A percentile compares a stretch with the other conserved stretches of the same genome.
phyloP scores from a whole-genome alignment of 2,113 vertebrate genomes.

The Forbesichthys papilliferus region DNA sequence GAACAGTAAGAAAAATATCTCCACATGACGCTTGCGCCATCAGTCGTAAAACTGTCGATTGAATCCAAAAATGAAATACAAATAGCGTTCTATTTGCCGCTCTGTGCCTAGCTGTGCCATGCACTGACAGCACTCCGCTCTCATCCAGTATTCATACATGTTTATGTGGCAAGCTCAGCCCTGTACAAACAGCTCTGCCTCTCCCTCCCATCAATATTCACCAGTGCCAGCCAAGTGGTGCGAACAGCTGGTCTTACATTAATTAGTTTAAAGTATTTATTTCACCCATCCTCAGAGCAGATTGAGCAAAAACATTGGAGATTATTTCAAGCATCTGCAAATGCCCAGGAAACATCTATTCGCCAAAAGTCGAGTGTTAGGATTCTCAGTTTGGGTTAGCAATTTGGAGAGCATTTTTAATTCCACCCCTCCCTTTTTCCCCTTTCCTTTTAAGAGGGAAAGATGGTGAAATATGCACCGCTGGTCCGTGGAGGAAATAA shows the following conservation, averaged over 20 bases:
- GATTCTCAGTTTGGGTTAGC: slow-evolving; percentile 81
- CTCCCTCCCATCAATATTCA: slow-evolving; percentile 93
- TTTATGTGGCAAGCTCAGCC: slow-evolving; percentile 95
- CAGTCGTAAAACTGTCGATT: slow-evolving; percentile 53
- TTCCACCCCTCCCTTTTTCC: slow-evolving; percentile 9
- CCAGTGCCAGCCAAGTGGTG: slow-evolving; percentile 98
- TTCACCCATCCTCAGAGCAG: slow-evolving; percentile 99
- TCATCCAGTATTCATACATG: slow-evolving; percentile 93
- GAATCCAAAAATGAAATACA: slow-evolving; percentile 26
- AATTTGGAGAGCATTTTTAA: slow-evolving; percentile 67
- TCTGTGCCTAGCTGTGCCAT: slow-evolving; percentile 49
- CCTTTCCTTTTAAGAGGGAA: slow-evolving; percentile 44
- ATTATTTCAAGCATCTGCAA: slow-evolving; percentile 99
- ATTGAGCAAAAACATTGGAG: slow-evolving; percentile 99
- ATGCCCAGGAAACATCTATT: slow-evolving; percentile 97
- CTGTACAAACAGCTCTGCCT: slow-evolving; percentile 88
- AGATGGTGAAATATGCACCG: slow-evolving; percentile 72
- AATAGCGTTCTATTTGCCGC: slow-evolving; percentile 56
- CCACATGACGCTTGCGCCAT: slow-evolving; percentile 42
- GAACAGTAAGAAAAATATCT: slow-evolving; percentile 16
- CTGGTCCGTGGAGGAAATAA: slow-evolving; percentile 72
- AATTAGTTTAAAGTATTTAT: slow-evolving; percentile 99
- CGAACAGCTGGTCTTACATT: slow-evolving; percentile 99
- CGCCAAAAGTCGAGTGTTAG: slow-evolving; percentile 93
- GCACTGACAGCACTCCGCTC: slow-evolving; percentile 75